Conservation (phyloP, 2,888 invertebrate species). For the Xanthia togata region DNA sequence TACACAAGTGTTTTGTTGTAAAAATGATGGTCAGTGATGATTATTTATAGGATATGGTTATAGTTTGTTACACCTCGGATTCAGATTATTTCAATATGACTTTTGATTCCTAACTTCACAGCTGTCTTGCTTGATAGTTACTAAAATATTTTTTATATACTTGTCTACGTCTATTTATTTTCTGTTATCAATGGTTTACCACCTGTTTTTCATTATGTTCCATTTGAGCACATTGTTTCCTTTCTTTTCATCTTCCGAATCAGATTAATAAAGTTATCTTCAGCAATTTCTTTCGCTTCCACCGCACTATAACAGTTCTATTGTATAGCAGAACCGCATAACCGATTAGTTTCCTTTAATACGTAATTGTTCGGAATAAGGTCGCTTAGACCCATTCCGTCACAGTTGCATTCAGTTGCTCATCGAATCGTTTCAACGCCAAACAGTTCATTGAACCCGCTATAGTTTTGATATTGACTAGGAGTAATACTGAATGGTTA, state of each 20-base stretch:
- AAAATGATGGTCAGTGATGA: background rate
- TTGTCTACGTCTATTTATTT: background rate
- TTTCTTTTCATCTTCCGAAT: background rate
- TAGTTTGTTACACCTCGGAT: background rate
- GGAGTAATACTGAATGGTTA: background rate
- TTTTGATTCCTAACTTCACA: background rate
- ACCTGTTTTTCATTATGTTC: background rate
- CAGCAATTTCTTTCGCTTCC: conserved; percentile 10
- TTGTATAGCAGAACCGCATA: conserved; percentile 20
- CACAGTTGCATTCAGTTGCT: conserved; percentile 54
- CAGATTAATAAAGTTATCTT: background rate
- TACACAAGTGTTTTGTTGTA: background rate
- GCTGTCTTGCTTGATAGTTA: too few relatives aligned
- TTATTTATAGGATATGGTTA: conserved; percentile 5
- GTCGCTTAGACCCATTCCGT: conserved; percentile 49
- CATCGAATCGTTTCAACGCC: conserved; percentile 57
- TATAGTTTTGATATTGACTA: conserved; percentile 47
- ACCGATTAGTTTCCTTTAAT: conserved; percentile 54
- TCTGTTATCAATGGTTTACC: background rate
- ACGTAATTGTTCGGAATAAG: conserved; percentile 51
- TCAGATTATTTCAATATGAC: background rate
- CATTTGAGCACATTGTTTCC: background rate
- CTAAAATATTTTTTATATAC: background rate
- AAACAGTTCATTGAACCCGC: conserved; percentile 55
- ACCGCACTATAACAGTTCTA: conserved; percentile 6